A percentile compares a stretch with the other conserved stretches of the same genome.
These are phyloP conservation scores for Meteorus sp. DNA, from an alignment of 1,140 invertebrate genomes.

Conservation along the genomic window DNA sequence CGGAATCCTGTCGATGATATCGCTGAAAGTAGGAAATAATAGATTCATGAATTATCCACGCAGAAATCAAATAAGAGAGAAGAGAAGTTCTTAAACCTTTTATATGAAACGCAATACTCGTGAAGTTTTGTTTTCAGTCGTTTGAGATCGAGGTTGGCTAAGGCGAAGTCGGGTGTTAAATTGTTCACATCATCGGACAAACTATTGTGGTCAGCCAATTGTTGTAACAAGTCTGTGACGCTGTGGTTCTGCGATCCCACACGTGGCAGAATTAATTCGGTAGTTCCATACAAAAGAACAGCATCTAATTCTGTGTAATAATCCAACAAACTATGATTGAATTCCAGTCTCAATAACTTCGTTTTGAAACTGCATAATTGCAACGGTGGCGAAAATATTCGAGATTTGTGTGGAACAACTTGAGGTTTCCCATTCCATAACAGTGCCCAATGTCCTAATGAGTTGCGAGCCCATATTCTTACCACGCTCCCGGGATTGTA, in stretches of 20 bases:
- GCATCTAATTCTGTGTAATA: constrained; percentile 91
- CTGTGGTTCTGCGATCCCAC: constrained; percentile 39
- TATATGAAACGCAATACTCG: constrained; percentile 48
- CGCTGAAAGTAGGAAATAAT: constrained; percentile 41
- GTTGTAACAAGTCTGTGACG: constrained; percentile 45
- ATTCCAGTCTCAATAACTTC: constrained; percentile 68
- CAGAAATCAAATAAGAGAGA: constrained; percentile 1
- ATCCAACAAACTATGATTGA: constrained; percentile 76
- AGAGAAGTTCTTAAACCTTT: constrained; percentile 40
- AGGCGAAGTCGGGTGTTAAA: constrained; percentile 51
- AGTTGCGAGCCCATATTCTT: constrained; percentile 73
- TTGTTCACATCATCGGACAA: constrained; percentile 46
- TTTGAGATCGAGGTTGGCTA: constrained; percentile 43
- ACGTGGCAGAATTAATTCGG: constrained; percentile 48
- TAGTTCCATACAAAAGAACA: constrained; percentile 70
- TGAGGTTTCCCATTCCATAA: constrained; percentile 77
- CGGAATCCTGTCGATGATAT: constrained; percentile 47
- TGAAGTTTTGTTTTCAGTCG: constrained; percentile 45
- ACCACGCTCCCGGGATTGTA: constrained; percentile 88
- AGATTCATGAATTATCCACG: not conserved
- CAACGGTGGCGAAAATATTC: constrained; percentile 77
- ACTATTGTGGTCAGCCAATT: constrained; percentile 35
- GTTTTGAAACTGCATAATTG: constrained; percentile 52
- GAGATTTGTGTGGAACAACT: constrained; percentile 63
- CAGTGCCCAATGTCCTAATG: constrained; percentile 67